These are phyloP conservation scores for Alloplasta piceator DNA, from an alignment of 2,888 invertebrate species.

Conservation along the genomic window DNA sequence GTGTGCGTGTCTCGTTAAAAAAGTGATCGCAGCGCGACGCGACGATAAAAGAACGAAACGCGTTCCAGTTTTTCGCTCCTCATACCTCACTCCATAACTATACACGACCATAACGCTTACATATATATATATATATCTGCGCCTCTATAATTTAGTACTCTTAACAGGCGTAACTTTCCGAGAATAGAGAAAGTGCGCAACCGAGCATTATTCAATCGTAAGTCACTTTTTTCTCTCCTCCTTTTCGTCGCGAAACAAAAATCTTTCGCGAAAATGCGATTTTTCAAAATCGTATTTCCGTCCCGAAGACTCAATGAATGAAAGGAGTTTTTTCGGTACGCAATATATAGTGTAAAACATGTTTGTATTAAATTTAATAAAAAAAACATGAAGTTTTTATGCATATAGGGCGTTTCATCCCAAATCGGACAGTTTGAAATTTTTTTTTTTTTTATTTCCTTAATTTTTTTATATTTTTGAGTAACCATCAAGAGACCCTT, in stretches of 20 bases:
- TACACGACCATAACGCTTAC: neutral
- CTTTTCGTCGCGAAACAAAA: slow-evolving; percentile 20
- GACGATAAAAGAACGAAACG: slow-evolving; percentile 54
- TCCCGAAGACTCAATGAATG: too few relatives aligned
- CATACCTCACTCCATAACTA: slow-evolving; percentile 3
- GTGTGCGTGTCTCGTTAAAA: slow-evolving; percentile 37
- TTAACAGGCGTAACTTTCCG: slow-evolving; percentile 30
- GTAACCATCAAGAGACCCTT: too few relatives aligned
- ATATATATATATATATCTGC: neutral
- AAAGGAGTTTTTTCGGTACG: too few relatives aligned
- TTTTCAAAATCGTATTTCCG: neutral
- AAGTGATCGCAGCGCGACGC: slow-evolving; percentile 28
- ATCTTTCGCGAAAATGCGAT: neutral
- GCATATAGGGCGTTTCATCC: too few relatives aligned
- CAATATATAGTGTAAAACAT: too few relatives aligned
- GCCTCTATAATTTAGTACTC: slow-evolving; percentile 33
- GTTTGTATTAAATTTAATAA: too few relatives aligned
- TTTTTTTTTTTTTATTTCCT: too few relatives aligned
- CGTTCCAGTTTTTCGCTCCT: slow-evolving; percentile 33
- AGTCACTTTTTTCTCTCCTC: slow-evolving; percentile 28
- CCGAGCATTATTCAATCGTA: slow-evolving; percentile 9
- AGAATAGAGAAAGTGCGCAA: slow-evolving; percentile 30
- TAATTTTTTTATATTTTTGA: too few relatives aligned
- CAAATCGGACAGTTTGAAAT: too few relatives aligned
- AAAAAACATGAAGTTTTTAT: too few relatives aligned